These are phyloP conservation scores for Propsilocerus akamusi DNA, from an alignment of 1,140 invertebrate species.

Conservation along the genomic window DNA sequence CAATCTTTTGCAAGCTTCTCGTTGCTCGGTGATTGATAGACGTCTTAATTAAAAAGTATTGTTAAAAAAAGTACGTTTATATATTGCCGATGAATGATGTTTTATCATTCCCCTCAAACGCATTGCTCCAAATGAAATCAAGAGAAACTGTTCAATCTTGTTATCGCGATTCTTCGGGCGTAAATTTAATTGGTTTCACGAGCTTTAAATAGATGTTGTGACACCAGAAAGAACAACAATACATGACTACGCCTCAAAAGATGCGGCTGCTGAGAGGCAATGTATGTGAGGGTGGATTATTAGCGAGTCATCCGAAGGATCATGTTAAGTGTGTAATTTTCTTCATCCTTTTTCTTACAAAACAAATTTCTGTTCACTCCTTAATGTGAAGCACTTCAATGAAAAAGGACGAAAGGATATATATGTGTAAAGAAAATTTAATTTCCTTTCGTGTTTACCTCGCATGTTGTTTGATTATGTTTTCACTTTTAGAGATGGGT, in stretches of 20 bases:
- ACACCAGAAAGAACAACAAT: neutral
- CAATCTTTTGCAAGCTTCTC: neutral
- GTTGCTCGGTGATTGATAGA: neutral
- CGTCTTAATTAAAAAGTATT: conserved; percentile 2
- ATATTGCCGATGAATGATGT: too few relatives aligned
- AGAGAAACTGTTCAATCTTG: neutral
- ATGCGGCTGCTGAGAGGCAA: too few relatives aligned
- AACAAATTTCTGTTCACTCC: neutral
- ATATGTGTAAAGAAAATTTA: neutral
- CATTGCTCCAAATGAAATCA: too few relatives aligned
- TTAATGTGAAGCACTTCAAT: neutral
- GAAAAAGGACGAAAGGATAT: neutral
- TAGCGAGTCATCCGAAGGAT: too few relatives aligned
- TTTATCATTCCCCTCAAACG: neutral
- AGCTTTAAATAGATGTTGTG: neutral
- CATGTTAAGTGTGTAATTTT: too few relatives aligned
- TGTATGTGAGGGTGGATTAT: too few relatives aligned
- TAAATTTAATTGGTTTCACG: neutral
- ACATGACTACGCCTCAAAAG: too few relatives aligned
- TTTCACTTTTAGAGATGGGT: too few relatives aligned
- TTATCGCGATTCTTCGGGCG: neutral
- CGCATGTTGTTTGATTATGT: too few relatives aligned
- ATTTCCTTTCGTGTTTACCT: conserved; percentile 2
- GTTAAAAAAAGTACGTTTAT: neutral
- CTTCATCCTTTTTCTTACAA: too few relatives aligned